phyloP scores from a whole-genome alignment of 2,888 invertebrate genomes.

The Smittia sp. region DNA sequence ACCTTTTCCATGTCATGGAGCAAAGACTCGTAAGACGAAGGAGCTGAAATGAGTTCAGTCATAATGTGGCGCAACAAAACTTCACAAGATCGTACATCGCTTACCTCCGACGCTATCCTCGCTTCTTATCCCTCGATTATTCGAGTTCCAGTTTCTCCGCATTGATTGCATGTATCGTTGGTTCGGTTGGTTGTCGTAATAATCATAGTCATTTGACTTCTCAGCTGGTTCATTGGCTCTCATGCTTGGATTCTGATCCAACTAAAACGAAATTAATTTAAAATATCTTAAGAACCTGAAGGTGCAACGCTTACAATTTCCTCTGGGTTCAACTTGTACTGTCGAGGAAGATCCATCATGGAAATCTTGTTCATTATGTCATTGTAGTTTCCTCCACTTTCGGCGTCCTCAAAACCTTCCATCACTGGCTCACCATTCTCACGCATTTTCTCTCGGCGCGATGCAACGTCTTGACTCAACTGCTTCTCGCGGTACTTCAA shows the following conservation, averaged over 20 bases:
- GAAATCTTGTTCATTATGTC: conserved; percentile 28
- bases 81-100: not conserved
- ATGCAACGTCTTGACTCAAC: not conserved
- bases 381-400: conserved; percentile 3
- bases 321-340: conserved; percentile 5
- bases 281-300: not conserved
- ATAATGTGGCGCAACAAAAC: too few species aligned
- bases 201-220: conserved; percentile 49
- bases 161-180: conserved; percentile 49
- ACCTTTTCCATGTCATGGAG: conserved; percentile 27
- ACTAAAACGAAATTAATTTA: not conserved
- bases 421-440: not conserved
- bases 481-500: conserved; percentile 27
- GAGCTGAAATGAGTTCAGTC: conserved; percentile 20
- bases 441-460: not conserved
- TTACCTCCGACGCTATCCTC: conserved; percentile 44
- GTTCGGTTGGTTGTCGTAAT: conserved; percentile 47
- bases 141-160: conserved; percentile 51
- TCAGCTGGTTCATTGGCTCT: conserved; percentile 32
- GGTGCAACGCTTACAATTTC: not conserved
- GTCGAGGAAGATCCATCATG: conserved; percentile 28
- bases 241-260: not conserved
- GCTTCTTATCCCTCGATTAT: conserved; percentile 52
- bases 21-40: conserved; percentile 28
- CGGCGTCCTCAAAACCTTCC: conserved; percentile 18